Base-by-base conservation (phyloP, 2,888 invertebrate genomes). In the Nemotelus nigrinus region DNA sequence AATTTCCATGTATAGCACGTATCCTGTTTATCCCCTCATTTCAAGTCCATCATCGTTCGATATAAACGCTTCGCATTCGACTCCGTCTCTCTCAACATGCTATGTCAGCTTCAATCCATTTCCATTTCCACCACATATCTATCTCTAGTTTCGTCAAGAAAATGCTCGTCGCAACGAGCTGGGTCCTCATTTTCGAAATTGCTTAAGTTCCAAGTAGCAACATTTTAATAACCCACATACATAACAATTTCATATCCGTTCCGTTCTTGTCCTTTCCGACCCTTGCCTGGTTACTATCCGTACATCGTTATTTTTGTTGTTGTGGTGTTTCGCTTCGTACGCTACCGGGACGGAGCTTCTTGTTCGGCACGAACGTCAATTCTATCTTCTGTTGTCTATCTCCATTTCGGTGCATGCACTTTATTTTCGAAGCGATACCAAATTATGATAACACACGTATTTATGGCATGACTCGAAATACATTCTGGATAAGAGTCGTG, bases 391-490 rank as follows among this genome's bases (percentile, higher is more conserved):
- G 5, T 50, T 60, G 48, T 67, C 5, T 67, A 25, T 67, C n/a
- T 67, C 10, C 44, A 67, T 48, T 50, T 67, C 41, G 48, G 3
- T 2, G 48, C 48, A 72, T 70, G 70, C 70, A 70, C 43, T 70
- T 70, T 55, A 53, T 43, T 45, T 6, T 68, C 25, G 25, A 53
- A 48, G 48, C 39, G 67, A 70, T 72, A 8, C 45, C 25, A 72
- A 72, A 72, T 57, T 47, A 72, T 72, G 71, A 72, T 72, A 72
- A 45, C 71, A 58, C 71, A 72, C 71, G 71, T 72, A 67, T n/a
- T 25, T 50, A 50, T 39, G 25, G 5, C 47, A 47, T n/a, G 39
- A n/a, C n/a, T 4, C 43, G 43, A 70, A 43, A 5, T 47, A 53
- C 41, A 39, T 55, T 53, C 4, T 43, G 8, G 70, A 44, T 25